Evolutionary conservation across 2,888 invertebrate species (phyloP), one percentile per base, ranked within the genome.

Genomic region (Ophion slaviceki): DNA sequence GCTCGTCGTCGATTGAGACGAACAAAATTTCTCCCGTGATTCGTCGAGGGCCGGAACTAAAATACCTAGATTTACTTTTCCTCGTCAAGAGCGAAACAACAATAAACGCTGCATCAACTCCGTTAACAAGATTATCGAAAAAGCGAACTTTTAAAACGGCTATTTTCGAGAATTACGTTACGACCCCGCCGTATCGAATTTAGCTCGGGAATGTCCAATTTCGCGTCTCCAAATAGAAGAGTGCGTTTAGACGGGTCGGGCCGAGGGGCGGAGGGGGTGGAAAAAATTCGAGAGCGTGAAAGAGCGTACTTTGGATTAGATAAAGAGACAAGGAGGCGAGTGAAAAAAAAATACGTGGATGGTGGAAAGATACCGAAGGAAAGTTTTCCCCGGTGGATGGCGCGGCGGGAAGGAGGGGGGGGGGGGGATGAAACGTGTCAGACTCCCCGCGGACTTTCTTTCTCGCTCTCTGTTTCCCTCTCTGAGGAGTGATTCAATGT

Each of bases 401-500:
- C 32, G 76, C 14, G 62, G 68, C 5, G 53, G 17, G 53, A 17
- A 5, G 14, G 45, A 32, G 76, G 24, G 68, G 64, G 24, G 53
- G 17, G 53, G 14, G 17, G 53, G 14, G 14, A 14, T 17, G 53
- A 47, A 61, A 71, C 61, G 79, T 68, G 45, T 53, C 57, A 61
- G 72, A 81, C 74, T 77, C 71, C 71, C 76, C 24, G 59, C 59
- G 67, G 71, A 77, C 84, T 80, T 84, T 80, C 24, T 71, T 72
- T 80, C 84, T 77, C 80, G 20, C 76, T 80, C 80, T 77, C 17
- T 76, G 17, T 74, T 71, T 24, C 76, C 68, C 59, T 45, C 80
- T 66, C 72, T 62, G 79, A 75, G 71, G 82, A 61, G 32, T 70
- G 70, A 82, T 85, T 86, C 85, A 82, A 85, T 80, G 86, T 75